These are phyloP conservation scores for Pardalotus punctatus DNA, from an alignment of 2,113 vertebrate species.

Conservation along the genomic window DNA sequence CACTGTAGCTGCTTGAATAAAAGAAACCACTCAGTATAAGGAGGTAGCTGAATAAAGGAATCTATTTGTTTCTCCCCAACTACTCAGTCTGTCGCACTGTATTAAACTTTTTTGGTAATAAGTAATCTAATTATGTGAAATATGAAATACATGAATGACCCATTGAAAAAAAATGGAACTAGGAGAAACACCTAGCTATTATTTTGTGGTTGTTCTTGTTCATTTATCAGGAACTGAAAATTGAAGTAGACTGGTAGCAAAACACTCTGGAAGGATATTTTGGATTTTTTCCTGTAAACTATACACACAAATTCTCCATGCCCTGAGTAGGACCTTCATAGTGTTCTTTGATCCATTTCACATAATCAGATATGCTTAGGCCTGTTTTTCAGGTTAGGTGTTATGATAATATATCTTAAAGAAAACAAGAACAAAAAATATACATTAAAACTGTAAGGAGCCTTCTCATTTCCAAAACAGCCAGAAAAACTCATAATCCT, in stretches of 20 bases:
- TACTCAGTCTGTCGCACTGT: background rate
- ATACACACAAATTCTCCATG: background rate
- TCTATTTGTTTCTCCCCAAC: background rate
- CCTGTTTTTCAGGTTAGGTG: background rate
- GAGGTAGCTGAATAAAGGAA: background rate
- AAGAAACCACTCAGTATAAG: background rate
- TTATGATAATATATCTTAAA: background rate
- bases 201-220: background rate
- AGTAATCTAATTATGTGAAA: background rate
- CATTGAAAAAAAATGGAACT: background rate
- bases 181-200: background rate
- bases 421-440: background rate
- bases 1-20: background rate
- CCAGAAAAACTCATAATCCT: background rate
- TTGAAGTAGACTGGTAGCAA: background rate
- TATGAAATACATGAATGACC: background rate
- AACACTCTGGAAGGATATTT: background rate
- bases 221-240: background rate
- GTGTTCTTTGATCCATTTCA: background rate
- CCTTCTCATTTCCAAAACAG: background rate
- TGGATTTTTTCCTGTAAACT: background rate
- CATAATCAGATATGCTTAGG: background rate
- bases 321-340: background rate
- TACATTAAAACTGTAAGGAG: background rate
- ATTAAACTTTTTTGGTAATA: background rate